Base-by-base conservation (phyloP, 1,140 invertebrate genomes). In the Brachionus asplanchnoidis region DNA sequence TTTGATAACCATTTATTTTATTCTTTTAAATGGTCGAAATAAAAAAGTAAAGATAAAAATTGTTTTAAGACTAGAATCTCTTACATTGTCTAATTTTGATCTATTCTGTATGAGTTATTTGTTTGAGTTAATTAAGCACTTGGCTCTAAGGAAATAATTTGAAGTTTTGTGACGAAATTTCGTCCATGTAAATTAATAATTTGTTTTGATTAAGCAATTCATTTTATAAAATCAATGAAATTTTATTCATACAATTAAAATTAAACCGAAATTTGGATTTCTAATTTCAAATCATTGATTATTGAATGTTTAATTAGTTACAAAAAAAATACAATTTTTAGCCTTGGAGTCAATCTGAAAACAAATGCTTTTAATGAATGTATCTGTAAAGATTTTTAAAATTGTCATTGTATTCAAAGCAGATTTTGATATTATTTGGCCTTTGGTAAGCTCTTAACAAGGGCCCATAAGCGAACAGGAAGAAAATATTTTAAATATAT, bases 401-500 rank as follows among this genome's bases (percentile, higher is more conserved):
- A 60, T 60, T 60, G 53, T 60, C 53, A 26, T 20, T 60, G 53
- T 60, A 60, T 60, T 60, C 17, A 17, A 20, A 60, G 20, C 53
- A 60, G 53, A 60, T 60, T 56, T 60, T 60, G 53, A 26, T 20
- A 60, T 60, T 60, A 26, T 60, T 60, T 20, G 20, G 53, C 53
- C 53, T 20, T 60, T 60, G 20, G 53, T 60, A 20, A 20, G 53
- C 53, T 60, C 53, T 60, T 26, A 60, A 20, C n/a, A 9, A 60
- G 26, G 53, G 6, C 17, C 53, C 53, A 60, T 60, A 60, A 60
- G 53, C 53, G n/a, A 60, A 60, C 53, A 60, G 53, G 53, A 60
- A 60, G 20, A 60, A 60, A 60, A 60, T 60, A 60, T 60, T 60
- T 60, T 73, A n/a, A n/a, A n/a, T n/a, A n/a, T n/a, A n/a, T n/a